Percentiles rank a stretch among this genome's conserved stretches.
Evolutionary conservation across 1,140 invertebrate species (phyloP).

Genomic region (Mesaphorura yosii): DNA sequence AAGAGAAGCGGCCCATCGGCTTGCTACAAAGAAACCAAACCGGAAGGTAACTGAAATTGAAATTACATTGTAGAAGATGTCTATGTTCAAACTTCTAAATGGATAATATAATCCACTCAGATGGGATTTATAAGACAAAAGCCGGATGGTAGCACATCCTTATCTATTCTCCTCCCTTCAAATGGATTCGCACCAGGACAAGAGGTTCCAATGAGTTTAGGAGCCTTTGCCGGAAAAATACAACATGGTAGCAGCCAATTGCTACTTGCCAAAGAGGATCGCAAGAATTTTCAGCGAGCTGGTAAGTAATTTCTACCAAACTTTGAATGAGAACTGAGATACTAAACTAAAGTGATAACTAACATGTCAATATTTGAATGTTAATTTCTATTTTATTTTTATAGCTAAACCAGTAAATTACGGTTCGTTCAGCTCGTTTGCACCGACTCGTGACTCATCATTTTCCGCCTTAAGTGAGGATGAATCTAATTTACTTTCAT

Average conservation of each 20-base stretch:
- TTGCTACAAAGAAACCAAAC: slow-evolving; percentile 47
- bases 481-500: slow-evolving; percentile 82
- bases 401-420: slow-evolving; percentile 80
- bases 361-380: neutral
- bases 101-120: slow-evolving; percentile 34
- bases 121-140: slow-evolving; percentile 70
- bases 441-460: slow-evolving; percentile 86
- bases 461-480: slow-evolving; percentile 88
- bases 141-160: slow-evolving; percentile 70
- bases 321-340: no score
- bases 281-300: slow-evolving; percentile 72
- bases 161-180: slow-evolving; percentile 74
- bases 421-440: slow-evolving; percentile 88
- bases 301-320: slow-evolving; percentile 34
- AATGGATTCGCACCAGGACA: slow-evolving; percentile 54
- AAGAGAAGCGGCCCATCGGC: slow-evolving; percentile 50
- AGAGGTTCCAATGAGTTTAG: slow-evolving; percentile 70
- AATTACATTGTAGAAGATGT: neutral
- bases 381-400: slow-evolving; percentile 30
- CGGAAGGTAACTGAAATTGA: slow-evolving; percentile 34
- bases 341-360: neutral
- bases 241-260: slow-evolving; percentile 57
- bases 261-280: slow-evolving; percentile 69
- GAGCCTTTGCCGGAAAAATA: slow-evolving; percentile 66
- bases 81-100: neutral